Evolutionary conservation across 1,140 invertebrate species (phyloP).

Genomic region (Agrilus planipennis): DNA sequence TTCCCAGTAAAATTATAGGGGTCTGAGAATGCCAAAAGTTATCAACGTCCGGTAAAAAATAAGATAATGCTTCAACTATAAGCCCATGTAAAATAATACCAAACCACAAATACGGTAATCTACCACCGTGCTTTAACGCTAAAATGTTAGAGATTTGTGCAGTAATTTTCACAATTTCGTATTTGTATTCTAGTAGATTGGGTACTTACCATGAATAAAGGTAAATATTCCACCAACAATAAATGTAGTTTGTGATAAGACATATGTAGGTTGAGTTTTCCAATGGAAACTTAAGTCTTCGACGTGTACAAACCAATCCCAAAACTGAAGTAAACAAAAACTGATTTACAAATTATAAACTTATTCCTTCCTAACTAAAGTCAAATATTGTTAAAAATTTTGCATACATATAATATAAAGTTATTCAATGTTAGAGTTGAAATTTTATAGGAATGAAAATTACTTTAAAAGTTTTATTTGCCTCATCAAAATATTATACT

Average conservation of each 20-base stretch:
- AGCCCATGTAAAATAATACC: constrained; percentile 53
- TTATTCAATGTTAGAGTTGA: too few relatives aligned
- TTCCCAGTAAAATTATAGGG: constrained; percentile 54
- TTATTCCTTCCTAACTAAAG: too few relatives aligned
- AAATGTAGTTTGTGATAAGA: constrained; percentile 42
- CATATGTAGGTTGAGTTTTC: constrained; percentile 46
- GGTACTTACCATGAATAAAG: constrained; percentile 43
- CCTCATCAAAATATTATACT: too few relatives aligned
- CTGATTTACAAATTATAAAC: too few relatives aligned
- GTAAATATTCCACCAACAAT: constrained; percentile 43
- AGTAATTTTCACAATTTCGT: not conserved
- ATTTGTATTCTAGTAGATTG: not conserved
- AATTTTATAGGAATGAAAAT: too few relatives aligned
- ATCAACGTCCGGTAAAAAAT: constrained; percentile 51
- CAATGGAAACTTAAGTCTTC: constrained; percentile 38
- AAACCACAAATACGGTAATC: constrained; percentile 60
- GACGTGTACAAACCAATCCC: constrained; percentile 41
- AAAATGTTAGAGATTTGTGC: constrained; percentile 6
- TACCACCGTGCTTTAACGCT: constrained; percentile 54
- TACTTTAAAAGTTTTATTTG: too few relatives aligned
- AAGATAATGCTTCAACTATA: constrained; percentile 47
- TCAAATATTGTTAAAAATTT: too few relatives aligned
- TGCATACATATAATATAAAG: too few relatives aligned
- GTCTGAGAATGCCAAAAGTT: constrained; percentile 73
- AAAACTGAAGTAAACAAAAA: too few relatives aligned